phyloP scores from a whole-genome alignment of 2,888 invertebrate genomes.

The Ennomos erosarius region DNA sequence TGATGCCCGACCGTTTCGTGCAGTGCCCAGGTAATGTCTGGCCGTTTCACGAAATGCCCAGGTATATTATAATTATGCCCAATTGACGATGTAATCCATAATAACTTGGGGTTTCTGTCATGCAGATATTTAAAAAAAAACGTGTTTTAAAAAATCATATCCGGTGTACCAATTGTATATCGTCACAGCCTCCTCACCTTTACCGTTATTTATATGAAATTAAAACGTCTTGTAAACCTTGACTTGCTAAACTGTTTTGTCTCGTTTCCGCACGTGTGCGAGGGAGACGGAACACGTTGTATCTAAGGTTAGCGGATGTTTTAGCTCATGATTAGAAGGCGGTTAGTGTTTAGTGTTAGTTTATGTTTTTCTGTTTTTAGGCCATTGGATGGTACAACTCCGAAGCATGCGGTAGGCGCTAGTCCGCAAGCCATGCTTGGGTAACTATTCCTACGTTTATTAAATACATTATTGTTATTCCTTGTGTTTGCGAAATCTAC shows the following conservation, averaged over 20 bases:
- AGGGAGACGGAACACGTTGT: no score
- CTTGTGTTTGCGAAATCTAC: slow-evolving; percentile 30
- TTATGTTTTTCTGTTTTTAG: slow-evolving; percentile 86
- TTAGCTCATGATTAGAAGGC: no score
- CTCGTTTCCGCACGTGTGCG: no score
- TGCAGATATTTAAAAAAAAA: slow-evolving; percentile 13
- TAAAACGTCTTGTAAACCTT: no score
- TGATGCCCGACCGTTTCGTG: no score
- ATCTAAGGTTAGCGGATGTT: no score
- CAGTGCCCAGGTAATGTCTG: no score
- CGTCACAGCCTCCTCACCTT: slow-evolving; percentile 46
- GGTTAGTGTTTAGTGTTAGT: slow-evolving; percentile 71
- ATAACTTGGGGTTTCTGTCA: not conserved
- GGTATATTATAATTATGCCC: no score
- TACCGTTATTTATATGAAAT: no score
- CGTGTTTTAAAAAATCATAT: slow-evolving; percentile 53
- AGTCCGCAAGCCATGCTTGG: slow-evolving; percentile 87
- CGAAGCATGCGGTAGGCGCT: slow-evolving; percentile 85
- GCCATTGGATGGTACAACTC: slow-evolving; percentile 86
- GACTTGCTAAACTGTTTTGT: no score
- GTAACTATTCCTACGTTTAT: slow-evolving; percentile 81
- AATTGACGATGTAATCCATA: no score
- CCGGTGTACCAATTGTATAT: slow-evolving; percentile 33
- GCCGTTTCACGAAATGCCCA: no score
- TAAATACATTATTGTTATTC: slow-evolving; percentile 35